Percentiles rank a stretch among this genome's conserved stretches.
phyloP scores from a whole-genome alignment of 2,888 invertebrate genomes.

The Teinopalpus imperialis region DNA sequence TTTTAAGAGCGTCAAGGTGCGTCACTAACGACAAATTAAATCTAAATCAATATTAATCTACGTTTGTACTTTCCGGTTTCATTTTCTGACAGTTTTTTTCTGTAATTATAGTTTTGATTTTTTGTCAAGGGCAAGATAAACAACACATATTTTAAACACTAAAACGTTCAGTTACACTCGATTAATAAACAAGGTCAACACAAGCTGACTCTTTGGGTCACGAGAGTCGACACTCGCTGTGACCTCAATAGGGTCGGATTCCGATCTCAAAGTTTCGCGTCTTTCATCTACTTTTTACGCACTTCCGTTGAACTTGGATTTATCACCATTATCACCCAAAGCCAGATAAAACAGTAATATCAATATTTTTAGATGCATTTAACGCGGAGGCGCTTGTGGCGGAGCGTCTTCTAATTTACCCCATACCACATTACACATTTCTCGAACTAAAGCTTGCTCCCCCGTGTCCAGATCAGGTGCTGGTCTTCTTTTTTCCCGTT shows the following conservation, averaged over 20 bases:
- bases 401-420: slow-evolving; percentile 93
- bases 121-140: slow-evolving; percentile 29
- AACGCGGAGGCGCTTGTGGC: slow-evolving; percentile 78
- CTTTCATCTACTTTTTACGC: slow-evolving; percentile 50
- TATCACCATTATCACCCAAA: slow-evolving; percentile 16
- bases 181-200: slow-evolving; percentile 64
- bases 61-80: slow-evolving; percentile 64
- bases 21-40: slow-evolving; percentile 22
- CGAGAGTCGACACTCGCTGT: slow-evolving; percentile 53
- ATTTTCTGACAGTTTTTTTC: slow-evolving; percentile 21
- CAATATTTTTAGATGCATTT: slow-evolving; percentile 16
- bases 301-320: slow-evolving; percentile 24
- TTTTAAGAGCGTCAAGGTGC: not conserved
- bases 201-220: slow-evolving; percentile 64
- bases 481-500: slow-evolving; percentile 84
- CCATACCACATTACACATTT: slow-evolving; percentile 98
- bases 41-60: slow-evolving; percentile 34
- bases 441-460: slow-evolving; percentile 95
- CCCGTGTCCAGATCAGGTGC: slow-evolving; percentile 89
- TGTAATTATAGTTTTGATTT: slow-evolving; percentile 27
- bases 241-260: slow-evolving; percentile 73
- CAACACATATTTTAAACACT: slow-evolving; percentile 19
- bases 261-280: slow-evolving; percentile 55
- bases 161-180: slow-evolving; percentile 45
- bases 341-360: slow-evolving; percentile 29